These are phyloP conservation scores for Aphrophora alni DNA, from an alignment of 2,888 invertebrate species.

Conservation along the genomic window DNA sequence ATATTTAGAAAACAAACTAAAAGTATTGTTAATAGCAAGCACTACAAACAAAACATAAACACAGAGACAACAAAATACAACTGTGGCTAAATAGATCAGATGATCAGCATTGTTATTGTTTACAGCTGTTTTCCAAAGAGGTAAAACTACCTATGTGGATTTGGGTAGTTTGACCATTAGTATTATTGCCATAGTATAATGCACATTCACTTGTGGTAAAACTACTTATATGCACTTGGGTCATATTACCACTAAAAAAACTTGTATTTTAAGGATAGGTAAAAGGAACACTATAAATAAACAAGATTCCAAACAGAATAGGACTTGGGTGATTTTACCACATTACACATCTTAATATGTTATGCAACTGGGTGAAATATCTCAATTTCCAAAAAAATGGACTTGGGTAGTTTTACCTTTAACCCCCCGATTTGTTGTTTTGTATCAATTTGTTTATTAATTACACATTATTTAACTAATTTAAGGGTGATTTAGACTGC, in stretches of 20 bases:
- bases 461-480: too few species aligned
- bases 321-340: slow-evolving; percentile 14
- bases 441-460: too few species aligned
- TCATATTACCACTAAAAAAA: not conserved
- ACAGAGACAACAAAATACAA: not conserved
- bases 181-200: too few species aligned
- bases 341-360: not conserved
- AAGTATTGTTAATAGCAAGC: too few species aligned
- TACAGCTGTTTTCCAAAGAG: too few species aligned
- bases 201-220: not conserved
- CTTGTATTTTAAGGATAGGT: not conserved
- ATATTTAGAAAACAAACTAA: not conserved
- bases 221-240: slow-evolving; percentile 12
- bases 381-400: slow-evolving; percentile 11
- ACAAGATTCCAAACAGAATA: not conserved
- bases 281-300: not conserved
- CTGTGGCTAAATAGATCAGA: too few species aligned
- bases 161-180: too few species aligned
- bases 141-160: not conserved
- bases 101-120: too few species aligned
- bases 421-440: too few species aligned
- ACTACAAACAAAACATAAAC: not conserved
- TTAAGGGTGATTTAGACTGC: too few species aligned
- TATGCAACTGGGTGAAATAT: not conserved
- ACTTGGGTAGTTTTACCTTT: slow-evolving; percentile 21